Evolutionary conservation across 2,797 vertebrate species (phyloP).

Genomic region (Mormyrops boulengeri): DNA sequence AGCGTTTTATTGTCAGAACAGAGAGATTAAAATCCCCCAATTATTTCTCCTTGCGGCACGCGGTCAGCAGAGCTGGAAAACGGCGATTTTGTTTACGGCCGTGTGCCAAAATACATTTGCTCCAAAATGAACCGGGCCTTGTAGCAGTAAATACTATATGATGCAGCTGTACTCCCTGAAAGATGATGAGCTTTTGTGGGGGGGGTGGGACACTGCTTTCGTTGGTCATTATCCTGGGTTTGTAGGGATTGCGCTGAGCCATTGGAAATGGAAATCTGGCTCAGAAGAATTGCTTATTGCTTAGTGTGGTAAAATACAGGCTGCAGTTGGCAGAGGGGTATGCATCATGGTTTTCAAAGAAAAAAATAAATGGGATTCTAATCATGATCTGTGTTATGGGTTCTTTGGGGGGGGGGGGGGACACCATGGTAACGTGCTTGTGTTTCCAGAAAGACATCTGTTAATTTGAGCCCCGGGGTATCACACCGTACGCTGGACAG

Average conservation of each 20-base stretch:
- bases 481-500: too few species aligned
- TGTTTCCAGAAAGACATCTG: background rate
- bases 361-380: conserved; percentile 16
- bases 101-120: conserved; percentile 13
- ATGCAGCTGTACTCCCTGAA: conserved; percentile 6
- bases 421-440: background rate
- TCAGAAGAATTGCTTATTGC: background rate
- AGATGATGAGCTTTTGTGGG: background rate
- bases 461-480: background rate
- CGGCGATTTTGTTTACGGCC: conserved; percentile 10
- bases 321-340: background rate
- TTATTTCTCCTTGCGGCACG: conserved; percentile 28
- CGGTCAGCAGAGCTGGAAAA: conserved; percentile 15
- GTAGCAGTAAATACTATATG: background rate
- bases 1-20: conserved; percentile 43
- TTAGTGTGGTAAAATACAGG: background rate
- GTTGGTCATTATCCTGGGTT: conserved; percentile 12
- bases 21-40: conserved; percentile 45
- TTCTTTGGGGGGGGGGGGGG: background rate
- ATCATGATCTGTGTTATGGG: background rate
- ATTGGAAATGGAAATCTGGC: background rate
- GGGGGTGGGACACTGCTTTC: background rate
- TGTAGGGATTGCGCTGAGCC: background rate
- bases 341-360: background rate
- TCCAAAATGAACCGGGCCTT: conserved; percentile 4